These are phyloP conservation scores for Xenentodon cancila DNA, from an alignment of 2,797 vertebrate species.

Conservation along the genomic window DNA sequence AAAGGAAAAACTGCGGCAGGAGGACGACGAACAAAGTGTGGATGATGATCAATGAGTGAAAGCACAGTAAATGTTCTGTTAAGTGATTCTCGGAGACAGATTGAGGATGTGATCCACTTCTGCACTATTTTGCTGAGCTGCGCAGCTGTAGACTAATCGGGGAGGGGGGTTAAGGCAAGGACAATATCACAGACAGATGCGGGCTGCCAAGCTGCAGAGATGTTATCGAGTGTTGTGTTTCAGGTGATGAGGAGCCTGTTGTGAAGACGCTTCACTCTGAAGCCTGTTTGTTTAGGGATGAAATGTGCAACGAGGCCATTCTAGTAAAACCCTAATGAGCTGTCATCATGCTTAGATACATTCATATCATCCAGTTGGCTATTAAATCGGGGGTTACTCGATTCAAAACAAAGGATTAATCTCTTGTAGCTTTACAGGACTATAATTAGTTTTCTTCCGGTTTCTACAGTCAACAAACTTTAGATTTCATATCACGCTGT, in stretches of 20 bases:
- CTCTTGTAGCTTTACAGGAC: not conserved
- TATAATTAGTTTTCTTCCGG: too few species aligned
- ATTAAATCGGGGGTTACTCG: not conserved
- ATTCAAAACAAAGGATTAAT: not conserved
- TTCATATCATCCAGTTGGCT: too few species aligned
- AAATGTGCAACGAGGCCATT: not conserved
- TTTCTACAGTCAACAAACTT: too few species aligned
- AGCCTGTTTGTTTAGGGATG: not conserved
- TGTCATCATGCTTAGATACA: not conserved
- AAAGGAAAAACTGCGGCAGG: not conserved
- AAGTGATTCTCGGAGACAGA: constrained; percentile 37
- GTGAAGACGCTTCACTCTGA: constrained; percentile 1
- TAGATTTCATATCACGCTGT: too few species aligned
- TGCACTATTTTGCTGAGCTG: constrained; percentile 54
- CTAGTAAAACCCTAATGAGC: not conserved
- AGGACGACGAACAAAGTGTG: not conserved
- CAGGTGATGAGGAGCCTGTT: not conserved
- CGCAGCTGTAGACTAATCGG: constrained; percentile 27
- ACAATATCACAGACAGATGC: constrained; percentile 31
- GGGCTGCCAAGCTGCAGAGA: constrained; percentile 32
- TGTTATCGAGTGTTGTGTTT: constrained; percentile 34
- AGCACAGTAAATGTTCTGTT: constrained; percentile 14
- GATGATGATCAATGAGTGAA: constrained; percentile 22
- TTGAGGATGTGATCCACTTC: constrained; percentile 43
- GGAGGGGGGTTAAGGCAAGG: constrained; percentile 21